Evolutionary conservation across 2,888 invertebrate species (phyloP), one percentile per base, ranked within the genome.

Genomic region (Steinernema carpocapsae): DNA sequence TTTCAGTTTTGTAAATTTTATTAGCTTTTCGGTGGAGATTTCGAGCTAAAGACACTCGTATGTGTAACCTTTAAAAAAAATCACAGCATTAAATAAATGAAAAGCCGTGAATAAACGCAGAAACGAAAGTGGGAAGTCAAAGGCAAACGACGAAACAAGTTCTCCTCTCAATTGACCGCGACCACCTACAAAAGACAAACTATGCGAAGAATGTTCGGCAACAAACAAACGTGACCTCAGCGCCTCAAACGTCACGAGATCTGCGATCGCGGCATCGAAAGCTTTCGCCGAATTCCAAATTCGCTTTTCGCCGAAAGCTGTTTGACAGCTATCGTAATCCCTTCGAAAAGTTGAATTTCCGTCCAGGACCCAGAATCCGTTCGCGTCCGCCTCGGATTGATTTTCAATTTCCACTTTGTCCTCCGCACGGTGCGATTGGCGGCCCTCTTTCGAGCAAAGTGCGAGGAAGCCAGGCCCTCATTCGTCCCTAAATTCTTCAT

Each of bases 301-400:
- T 26, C 32, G 10, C 14, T 64, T 32, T 64, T 64, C 32, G 29
- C 17, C 19, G 12, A 22, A 29, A 64, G 32, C n/a, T n/a, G 48
- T 48, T 14, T 48, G 4, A 48, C 19, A 3, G 48, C n/a, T 19
- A 19, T 48, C 48, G 48, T 48, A 48, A 7, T 48, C 48, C 19
- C n/a, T 48, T 48, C 48, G 48, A 17, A n/a, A 19, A 48, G 37
- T 64, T 29, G 64, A 64, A 64, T 37, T 32, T 64, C 64, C 64
- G 64, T 64, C 29, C 64, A 26, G 64, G 64, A 64, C 26, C 32
- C 17, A 26, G 10, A 12, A n/a, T 17, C 17, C 14, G 17, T 64
- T 64, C 26, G 7, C 19, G 4, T 29, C 7, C 64, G 7, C 19
- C 24, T 37, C 7, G 32, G 29, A 45, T 71, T 71, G 71, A 71